These are phyloP conservation scores for Sinosuthora webbiana DNA, from an alignment of 2,113 vertebrate species.

Conservation along the genomic window DNA sequence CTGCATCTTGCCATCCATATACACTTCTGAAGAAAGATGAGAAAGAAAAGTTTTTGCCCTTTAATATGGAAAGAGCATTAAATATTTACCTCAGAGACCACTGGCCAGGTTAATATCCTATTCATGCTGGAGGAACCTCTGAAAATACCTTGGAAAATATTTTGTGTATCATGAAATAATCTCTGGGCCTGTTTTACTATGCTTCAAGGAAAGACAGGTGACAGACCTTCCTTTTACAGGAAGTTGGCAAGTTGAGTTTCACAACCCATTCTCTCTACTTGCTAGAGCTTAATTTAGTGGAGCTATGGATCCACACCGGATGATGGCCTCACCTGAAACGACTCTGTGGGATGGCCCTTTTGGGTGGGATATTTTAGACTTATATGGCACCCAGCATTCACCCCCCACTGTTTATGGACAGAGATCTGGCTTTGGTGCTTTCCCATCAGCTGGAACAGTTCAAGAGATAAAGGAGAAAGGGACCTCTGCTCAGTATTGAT, in stretches of 20 bases:
- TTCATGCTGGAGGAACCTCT: not conserved
- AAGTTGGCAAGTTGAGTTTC: not conserved
- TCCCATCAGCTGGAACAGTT: not conserved
- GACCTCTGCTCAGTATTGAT: not conserved
- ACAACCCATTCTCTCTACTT: not conserved
- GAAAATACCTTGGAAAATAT: not conserved
- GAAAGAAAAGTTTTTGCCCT: not conserved
- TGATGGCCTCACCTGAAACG: not conserved
- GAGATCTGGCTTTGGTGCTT: not conserved
- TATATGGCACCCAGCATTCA: not conserved
- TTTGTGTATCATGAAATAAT: not conserved
- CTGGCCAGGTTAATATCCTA: not conserved
- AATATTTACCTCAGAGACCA: not conserved
- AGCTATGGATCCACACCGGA: not conserved
- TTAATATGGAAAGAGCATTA: not conserved
- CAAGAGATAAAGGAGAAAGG: not conserved
- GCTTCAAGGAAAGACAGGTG: not conserved
- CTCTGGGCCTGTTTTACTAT: not conserved
- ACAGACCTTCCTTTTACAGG: not conserved
- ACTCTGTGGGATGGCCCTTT: not conserved
- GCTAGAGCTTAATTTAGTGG: not conserved
- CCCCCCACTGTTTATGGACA: not conserved
- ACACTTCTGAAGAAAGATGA: not conserved
- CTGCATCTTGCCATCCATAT: not conserved
- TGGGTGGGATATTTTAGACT: not conserved